Base-by-base conservation (phyloP, 2,113 vertebrate species). In the Blennius ocellaris region DNA sequence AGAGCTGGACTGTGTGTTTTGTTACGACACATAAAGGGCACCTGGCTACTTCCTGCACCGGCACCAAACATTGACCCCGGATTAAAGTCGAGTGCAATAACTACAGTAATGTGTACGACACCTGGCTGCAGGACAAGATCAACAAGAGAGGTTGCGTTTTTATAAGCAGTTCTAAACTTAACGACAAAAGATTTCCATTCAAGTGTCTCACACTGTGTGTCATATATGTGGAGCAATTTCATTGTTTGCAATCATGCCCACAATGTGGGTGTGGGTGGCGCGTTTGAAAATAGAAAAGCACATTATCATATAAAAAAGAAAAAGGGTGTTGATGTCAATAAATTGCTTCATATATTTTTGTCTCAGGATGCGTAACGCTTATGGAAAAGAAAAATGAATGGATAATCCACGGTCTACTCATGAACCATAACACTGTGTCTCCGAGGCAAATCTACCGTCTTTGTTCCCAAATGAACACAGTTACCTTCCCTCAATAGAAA, bases 401-500 rank as follows among this genome's bases (percentile, higher is more conserved):
- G 14, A 45, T 36, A 36, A 50, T 74, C 41, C 59, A n/a, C 40
- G 41, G 15, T 43, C 14, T 50, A 53, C 41, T 30, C 21, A 37
- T 43, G 11, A 59, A 17, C 37, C 41, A 54, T 44, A 53, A 49
- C 53, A 9, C 41, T 12, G 12, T 1, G 59, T 39, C 39, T 49
- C 12, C 30, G 21, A 63, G 36, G 48, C 52, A 37, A 48, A 64
- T 14, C 45, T 39, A 11, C 41, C 39, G 47, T 11, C 16, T 80
- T 68, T 67, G 43, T 65, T 82, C 65, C 12, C 37, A 63, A 69
- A 71, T 51, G 52, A 50, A 60, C 11, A 39, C 11, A 44, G 11
- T 45, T 7, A 63, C 63, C 40, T 56, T 16, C 40, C 21, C 55
- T 40, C 64, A 69, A 61, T 53, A 5, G 15, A 70, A 75, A 81